phyloP scores from a whole-genome alignment of 92 coral and sea anemone genomes.

The Bergia sp. region DNA sequence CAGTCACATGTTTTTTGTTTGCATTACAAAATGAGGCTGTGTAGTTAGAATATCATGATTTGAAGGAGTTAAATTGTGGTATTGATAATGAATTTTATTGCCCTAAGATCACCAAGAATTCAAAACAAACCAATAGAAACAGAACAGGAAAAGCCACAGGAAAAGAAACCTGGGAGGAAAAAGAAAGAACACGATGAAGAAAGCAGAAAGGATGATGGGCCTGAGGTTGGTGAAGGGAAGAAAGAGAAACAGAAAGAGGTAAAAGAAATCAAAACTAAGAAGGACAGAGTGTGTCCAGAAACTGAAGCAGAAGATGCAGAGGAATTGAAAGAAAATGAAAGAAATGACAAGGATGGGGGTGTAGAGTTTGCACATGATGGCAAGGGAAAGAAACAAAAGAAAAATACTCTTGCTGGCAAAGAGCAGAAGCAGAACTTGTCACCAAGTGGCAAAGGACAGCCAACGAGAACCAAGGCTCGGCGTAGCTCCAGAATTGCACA shows the following conservation, averaged over 20 bases:
- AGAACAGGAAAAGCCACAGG: conserved; percentile 35
- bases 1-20: no score
- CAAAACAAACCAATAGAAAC: conserved; percentile 52
- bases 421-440: not conserved
- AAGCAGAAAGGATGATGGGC: not conserved
- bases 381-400: not conserved
- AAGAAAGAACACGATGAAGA: conserved; percentile 46
- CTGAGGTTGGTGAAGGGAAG: not conserved
- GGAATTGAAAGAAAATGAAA: conserved; percentile 18
- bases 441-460: not conserved
- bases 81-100: not conserved
- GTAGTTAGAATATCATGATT: no score
- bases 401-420: not conserved
- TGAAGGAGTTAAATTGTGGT: not conserved
- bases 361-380: not conserved
- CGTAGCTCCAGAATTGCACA: conserved; percentile 40
- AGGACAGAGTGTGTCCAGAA: not conserved
- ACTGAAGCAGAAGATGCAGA: not conserved
- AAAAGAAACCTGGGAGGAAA: conserved; percentile 44
- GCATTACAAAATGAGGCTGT: no score
- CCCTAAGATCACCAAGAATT: conserved; percentile 76
- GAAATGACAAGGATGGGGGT: not conserved
- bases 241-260: not conserved
- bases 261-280: not conserved
- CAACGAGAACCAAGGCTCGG: conserved; percentile 17